These are phyloP conservation scores for Perdita meconis DNA, from an alignment of 2,888 invertebrate species.

Conservation along the genomic window DNA sequence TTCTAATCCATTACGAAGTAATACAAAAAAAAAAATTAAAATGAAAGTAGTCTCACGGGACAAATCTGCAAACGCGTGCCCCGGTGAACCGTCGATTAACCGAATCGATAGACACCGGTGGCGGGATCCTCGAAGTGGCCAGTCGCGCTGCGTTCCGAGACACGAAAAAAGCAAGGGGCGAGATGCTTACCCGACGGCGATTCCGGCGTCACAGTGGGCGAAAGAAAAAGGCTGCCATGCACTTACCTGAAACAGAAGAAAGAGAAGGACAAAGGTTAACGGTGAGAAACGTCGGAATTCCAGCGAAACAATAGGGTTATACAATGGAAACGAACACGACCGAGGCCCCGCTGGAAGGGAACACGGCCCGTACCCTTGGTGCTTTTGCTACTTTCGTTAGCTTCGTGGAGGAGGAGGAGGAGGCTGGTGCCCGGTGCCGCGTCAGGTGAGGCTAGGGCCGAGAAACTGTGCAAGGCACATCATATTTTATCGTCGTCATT, in stretches of 20 bases:
- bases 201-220: neutral
- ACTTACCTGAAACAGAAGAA: conserved; percentile 79
- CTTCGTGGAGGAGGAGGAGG: conserved; percentile 23
- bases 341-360: conserved; percentile 9
- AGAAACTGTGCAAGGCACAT: conserved; percentile 58
- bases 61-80: too few relatives aligned
- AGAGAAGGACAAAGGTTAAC: conserved; percentile 42
- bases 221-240: neutral
- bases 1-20: too few relatives aligned
- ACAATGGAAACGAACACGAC: conserved; percentile 20
- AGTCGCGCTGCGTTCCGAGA: conserved; percentile 17
- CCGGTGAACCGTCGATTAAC: too few relatives aligned
- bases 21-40: too few relatives aligned
- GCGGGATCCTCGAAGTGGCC: neutral
- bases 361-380: conserved; percentile 20
- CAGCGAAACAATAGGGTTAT: conserved; percentile 12
- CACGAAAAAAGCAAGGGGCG: conserved; percentile 13
- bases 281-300: conserved; percentile 32
- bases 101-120: too few relatives aligned
- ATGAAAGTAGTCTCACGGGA: too few relatives aligned
- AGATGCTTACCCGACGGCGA: conserved; percentile 17
- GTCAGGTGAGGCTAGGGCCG: conserved; percentile 45
- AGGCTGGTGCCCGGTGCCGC: too few relatives aligned
- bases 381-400: conserved; percentile 24
- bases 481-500: conserved; percentile 77